phyloP scores from a whole-genome alignment of 2,113 vertebrate species.

The Poeciliopsis occidentalis region DNA sequence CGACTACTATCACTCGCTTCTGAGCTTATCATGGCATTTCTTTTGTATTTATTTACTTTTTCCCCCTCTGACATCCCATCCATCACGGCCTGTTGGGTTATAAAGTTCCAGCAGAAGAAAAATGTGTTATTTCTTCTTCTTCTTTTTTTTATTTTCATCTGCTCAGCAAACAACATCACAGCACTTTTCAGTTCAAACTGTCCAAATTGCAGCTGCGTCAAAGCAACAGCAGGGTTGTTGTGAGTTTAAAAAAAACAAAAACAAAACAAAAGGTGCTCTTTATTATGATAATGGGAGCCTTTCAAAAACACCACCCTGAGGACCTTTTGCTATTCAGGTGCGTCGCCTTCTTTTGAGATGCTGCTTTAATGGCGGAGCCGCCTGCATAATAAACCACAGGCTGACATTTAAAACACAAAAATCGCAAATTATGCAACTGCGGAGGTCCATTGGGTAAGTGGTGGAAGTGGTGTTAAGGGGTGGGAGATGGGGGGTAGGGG shows the following conservation, averaged over 20 bases:
- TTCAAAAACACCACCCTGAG: constrained; percentile 59
- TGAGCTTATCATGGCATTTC: constrained; percentile 39
- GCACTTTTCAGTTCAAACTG: constrained; percentile 35
- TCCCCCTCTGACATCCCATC: constrained; percentile 42
- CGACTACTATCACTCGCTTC: constrained; percentile 43
- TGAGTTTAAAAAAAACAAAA: constrained; percentile 48
- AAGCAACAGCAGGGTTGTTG: constrained; percentile 29
- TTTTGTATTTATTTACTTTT: background rate
- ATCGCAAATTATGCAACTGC: constrained; percentile 47
- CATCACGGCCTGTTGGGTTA: constrained; percentile 59
- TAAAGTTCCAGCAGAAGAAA: constrained; percentile 34
- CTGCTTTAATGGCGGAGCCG: constrained; percentile 50
- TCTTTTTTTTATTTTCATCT: constrained; percentile 5
- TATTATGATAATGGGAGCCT: constrained; percentile 62
- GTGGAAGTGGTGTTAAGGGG: constrained; percentile 20
- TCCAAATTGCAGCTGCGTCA: constrained; percentile 23
- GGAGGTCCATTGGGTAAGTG: constrained; percentile 33
- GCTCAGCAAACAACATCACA: constrained; percentile 26
- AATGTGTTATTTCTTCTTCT: background rate
- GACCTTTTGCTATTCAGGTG: constrained; percentile 58
- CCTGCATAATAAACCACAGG: constrained; percentile 56
- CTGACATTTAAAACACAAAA: constrained; percentile 69
- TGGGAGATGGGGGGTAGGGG: background rate
- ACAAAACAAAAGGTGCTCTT: constrained; percentile 34
- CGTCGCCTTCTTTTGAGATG: constrained; percentile 56